Evolutionary conservation across 2,888 invertebrate genomes (phyloP), one percentile per base, ranked within the genome.

Genomic region (Nipponacmea schrenckii): DNA sequence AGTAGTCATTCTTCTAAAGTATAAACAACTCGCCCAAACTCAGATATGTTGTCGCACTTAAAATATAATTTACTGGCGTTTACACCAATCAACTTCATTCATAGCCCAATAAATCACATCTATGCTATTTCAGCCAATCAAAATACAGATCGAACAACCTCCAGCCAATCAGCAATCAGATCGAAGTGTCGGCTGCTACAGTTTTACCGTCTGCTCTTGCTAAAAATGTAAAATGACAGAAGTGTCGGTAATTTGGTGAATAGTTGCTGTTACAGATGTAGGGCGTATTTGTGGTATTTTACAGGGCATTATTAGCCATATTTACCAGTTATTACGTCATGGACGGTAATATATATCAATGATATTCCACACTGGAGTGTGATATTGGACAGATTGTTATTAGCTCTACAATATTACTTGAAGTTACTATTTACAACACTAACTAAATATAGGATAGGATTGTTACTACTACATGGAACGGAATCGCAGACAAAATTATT

Each of bases 41-140:
- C 56, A 56, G 24, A 24, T 20, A 39, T 56, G 56, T 56, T 24
- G 56, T 24, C 56, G 24, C 24, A 56, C 56, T 56, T 24, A 56
- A 56, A 56, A 24, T 24, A 56, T 56, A 56, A 56, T 56, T 56
- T 56, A 56, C 56, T 56, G 24, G 20, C 10, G 8, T 24, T 24
- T 24, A 56, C 56, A 56, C 56, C 56, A 56, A 56, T 56, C 56
- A 56, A 24, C 56, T 56, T 56, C 56, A 56, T 56, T 56, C 56
- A 56, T 56, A 56, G 56, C 12, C 56, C 56, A 56, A 56, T 56
- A 56, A 56, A 56, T 56, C 56, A 56, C 56, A 20, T 56, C 56
- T 10, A 56, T 24, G 20, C 67, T 46, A 63, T 17, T 10, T 26
- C 68, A 69, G 68, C 68, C 68, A 69, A 69, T 69, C 68, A 63